Evolutionary conservation across 2,113 vertebrate genomes (phyloP).

Genomic region (Trochalopteron elliotii): DNA sequence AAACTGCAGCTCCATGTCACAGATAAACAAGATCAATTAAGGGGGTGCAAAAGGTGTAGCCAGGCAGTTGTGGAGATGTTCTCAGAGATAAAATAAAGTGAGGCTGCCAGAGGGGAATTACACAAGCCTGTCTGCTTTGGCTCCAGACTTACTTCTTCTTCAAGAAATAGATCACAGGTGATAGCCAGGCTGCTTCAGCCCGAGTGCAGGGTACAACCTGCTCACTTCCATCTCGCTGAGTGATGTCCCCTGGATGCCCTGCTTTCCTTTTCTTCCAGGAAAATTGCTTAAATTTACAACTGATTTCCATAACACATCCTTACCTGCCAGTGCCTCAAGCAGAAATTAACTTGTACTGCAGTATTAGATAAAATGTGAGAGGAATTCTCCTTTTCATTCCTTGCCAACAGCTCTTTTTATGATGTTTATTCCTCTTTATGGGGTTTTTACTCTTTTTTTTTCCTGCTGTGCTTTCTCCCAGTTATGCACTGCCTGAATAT

Average conservation of each 20-base stretch:
- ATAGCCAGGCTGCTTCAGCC: not conserved
- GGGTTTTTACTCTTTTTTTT: not conserved
- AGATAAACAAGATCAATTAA: not conserved
- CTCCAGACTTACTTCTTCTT: not conserved
- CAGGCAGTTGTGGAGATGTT: not conserved
- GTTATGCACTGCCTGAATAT: not conserved
- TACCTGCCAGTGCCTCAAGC: not conserved
- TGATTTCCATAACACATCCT: not conserved
- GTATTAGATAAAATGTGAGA: not conserved
- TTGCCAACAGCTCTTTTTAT: not conserved
- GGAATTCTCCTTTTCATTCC: not conserved
- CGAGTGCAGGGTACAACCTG: accelerated
- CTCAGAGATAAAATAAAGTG: not conserved
- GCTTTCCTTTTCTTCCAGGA: not conserved
- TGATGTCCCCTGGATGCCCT: not conserved
- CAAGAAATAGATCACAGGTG: not conserved
- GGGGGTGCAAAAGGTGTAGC: not conserved
- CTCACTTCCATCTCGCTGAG: not conserved
- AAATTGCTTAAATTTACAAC: not conserved
- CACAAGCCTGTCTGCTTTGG: not conserved
- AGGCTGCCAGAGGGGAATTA: not conserved
- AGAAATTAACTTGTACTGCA: not conserved
- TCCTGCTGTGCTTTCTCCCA: not conserved
- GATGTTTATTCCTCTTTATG: not conserved
- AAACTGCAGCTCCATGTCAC: not conserved